Evolutionary conservation across 2,888 invertebrate genomes (phyloP).

Genomic region (Drosophila rellima): DNA sequence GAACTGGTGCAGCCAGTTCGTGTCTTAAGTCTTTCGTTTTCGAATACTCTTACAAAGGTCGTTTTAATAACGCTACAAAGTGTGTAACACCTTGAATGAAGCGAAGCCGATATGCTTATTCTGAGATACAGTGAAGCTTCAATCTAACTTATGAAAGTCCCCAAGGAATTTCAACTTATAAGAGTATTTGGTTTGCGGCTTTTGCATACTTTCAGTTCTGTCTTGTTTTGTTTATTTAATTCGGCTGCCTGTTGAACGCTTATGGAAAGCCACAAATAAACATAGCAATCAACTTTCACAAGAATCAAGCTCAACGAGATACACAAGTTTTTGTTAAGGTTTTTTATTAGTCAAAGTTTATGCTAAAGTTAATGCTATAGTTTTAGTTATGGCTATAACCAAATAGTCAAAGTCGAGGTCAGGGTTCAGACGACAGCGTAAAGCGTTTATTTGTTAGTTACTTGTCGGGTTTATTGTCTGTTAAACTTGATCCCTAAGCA

Average conservation of each 20-base stretch:
- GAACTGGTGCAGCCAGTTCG: conserved; percentile 76
- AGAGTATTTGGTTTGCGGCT: conserved; percentile 2
- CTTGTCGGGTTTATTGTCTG: conserved; percentile 59
- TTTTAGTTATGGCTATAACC: conserved; percentile 10
- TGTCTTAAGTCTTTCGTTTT: conserved; percentile 62
- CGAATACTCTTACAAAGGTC: conserved; percentile 42
- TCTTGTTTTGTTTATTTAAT: conserved; percentile 10
- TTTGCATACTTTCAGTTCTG: conserved; percentile 6
- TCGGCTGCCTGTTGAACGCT: neutral
- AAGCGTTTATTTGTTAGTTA: conserved; percentile 40
- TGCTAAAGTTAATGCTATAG: conserved; percentile 1
- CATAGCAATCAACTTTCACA: conserved; percentile 55
- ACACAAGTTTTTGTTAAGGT: conserved; percentile 44
- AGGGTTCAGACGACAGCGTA: conserved; percentile 59
- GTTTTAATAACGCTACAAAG: conserved; percentile 20
- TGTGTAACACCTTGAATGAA: conserved; percentile 10
- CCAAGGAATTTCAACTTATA: neutral
- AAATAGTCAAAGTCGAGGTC: conserved; percentile 63
- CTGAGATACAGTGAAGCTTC: conserved; percentile 1
- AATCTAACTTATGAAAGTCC: neutral
- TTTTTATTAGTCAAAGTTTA: conserved; percentile 22
- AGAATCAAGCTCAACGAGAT: conserved; percentile 59
- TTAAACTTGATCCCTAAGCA: conserved; percentile 70
- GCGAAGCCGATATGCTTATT: neutral
- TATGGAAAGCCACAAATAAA: conserved; percentile 31